Evolutionary conservation across 2,888 invertebrate genomes (phyloP), one percentile per base, ranked within the genome.

Genomic region (Crocallis elinguaria): DNA sequence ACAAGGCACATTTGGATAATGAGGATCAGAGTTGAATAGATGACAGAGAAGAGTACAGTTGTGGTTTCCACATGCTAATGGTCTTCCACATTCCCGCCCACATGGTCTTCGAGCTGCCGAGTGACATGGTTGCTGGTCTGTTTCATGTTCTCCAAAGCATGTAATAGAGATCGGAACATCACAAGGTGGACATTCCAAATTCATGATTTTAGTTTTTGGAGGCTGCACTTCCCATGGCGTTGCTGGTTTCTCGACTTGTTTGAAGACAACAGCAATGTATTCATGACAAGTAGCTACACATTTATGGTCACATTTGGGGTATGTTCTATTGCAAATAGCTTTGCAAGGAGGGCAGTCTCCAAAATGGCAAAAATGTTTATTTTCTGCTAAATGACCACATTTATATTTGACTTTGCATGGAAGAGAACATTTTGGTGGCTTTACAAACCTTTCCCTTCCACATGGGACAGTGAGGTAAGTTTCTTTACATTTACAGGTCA

Each of bases 401-500:
- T 95, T 95, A 2, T 97, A 94, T 25, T 96, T 95, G 37, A 94
- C 92, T 94, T 92, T 94, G 85, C 98, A 98, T 0, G 87, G 86
- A 49, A 94, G 92, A 52, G 86, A 90, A 73, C 98, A 98, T 69
- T 94, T 94, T 0, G 97, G 97, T 6, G 97, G 96, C 67, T 94
- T 95, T 0, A 95, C 95, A 62, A 92, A 93, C 49, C 93, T 93
- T 68, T 96, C 96, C 50, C 95, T 93, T 0, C 98, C 98, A 84
- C 98, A 99, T 0, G 97, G 97, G 0, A 98, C 96, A 7, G 93
- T 94, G 9, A 96, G 88, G 35, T 93, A 93, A 0, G 96, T 97
- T 52, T 92, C 92, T 36, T 97, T 96, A 80, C 98, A 99, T 49
- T 94, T 93, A 73, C 98, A 99, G 12, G 95, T 92, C 1, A 95